These are phyloP conservation scores for Xylota sylvarum DNA, from an alignment of 2,888 invertebrate genomes.

Conservation along the genomic window DNA sequence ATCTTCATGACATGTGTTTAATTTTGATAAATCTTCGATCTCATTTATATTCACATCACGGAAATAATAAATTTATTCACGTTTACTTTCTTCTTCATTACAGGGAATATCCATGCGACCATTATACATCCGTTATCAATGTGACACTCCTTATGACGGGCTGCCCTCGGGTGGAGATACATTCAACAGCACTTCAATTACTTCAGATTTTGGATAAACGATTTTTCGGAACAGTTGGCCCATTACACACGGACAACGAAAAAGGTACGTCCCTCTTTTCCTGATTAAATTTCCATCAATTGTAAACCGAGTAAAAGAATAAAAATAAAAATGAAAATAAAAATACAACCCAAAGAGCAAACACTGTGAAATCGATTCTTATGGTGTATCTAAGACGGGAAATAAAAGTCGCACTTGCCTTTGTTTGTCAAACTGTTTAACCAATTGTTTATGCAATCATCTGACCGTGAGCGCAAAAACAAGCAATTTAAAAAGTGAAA, in stretches of 20 bases:
- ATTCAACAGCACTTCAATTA: conserved; percentile 97
- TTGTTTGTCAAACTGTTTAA: conserved; percentile 52
- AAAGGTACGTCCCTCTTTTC: conserved; percentile 87
- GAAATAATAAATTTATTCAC: background rate
- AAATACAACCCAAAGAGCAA: conserved; percentile 19
- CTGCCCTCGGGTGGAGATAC: conserved; percentile 95
- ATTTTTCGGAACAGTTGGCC: conserved; percentile 94
- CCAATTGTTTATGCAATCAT: conserved; percentile 48
- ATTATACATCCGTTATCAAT: conserved; percentile 98
- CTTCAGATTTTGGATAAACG: conserved; percentile 97
- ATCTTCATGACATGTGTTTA: background rate
- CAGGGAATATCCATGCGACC: conserved; percentile 98
- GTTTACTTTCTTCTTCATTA: conserved; percentile 78
- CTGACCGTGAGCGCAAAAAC: conserved; percentile 12
- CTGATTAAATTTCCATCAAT: conserved; percentile 51
- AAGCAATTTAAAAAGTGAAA: conserved; percentile 59
- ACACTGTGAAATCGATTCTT: conserved; percentile 53
- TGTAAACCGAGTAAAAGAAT: conserved; percentile 43
- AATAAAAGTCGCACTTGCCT: conserved; percentile 28
- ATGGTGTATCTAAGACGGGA: background rate
- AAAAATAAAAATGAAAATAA: conserved; percentile 28
- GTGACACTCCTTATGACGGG: conserved; percentile 98
- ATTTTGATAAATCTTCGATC: background rate
- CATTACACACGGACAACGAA: conserved; percentile 89
- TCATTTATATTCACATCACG: conserved; percentile 16